Evolutionary conservation across 2,797 vertebrate genomes (phyloP), one percentile per base, ranked within the genome.

Genomic region (Mus spretus): DNA sequence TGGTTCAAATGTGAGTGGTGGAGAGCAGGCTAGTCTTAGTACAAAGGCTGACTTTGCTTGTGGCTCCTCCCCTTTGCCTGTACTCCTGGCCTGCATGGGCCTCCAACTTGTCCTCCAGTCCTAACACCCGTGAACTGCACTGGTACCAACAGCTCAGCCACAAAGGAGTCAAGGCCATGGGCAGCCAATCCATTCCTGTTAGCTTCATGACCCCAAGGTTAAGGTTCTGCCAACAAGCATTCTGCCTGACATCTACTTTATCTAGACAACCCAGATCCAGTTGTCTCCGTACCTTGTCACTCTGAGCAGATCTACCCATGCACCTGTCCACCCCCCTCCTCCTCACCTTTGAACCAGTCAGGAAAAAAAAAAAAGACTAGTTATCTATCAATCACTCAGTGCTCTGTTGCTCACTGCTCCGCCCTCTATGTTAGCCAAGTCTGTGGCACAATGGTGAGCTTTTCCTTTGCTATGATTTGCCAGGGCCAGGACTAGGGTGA

Each of bases 401-500:
- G 83, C 83, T 85, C 82, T 85, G 75, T 28, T 44, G 65, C 31
- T 74, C 77, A 79, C 70, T 78, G 31, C 53, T 79, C 86, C 77
- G 40, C 95, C 93, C 95, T 93, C 79, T 55, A 24, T 94, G 82
- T 78, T 85, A 26, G n/a, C 72, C 50, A 85, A 67, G 65, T 91
- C 89, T 92, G 44, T 93, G 86, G 93, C 57, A 89, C 28, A 67
- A 12, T 88, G 93, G 80, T 63, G 67, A 95, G 72, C 89, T 89
- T 96, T 96, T 88, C 34, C 84, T 97, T 96, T 93, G 82, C 70
- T 97, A 50, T 90, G 89, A 97, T 94, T 96, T 96, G 55, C 89
- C 77, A 95, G 93, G 94, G 95, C 97, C 97, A 97, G 92, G 96
- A 95, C 87, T 84, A 88, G 93, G 93, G 93, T 93, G 91, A 95